Evolutionary conservation across 1,140 invertebrate genomes (phyloP).

Genomic region (Copidosoma floridanum): DNA sequence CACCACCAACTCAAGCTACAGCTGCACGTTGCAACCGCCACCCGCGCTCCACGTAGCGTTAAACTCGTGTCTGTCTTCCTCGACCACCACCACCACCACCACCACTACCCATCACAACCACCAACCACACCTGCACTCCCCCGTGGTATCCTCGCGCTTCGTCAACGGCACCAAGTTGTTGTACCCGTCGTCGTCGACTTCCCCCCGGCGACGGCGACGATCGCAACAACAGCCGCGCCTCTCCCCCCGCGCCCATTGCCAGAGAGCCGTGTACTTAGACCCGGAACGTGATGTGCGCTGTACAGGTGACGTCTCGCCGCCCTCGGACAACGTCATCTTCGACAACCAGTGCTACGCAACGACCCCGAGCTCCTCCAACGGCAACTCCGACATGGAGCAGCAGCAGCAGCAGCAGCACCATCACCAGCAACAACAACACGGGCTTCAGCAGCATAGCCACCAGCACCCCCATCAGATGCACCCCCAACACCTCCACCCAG

Average conservation of each 20-base stretch:
- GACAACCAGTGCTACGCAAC: slow-evolving; percentile 93
- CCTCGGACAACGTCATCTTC: slow-evolving; percentile 88
- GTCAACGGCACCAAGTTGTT: background rate
- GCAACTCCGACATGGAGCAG: slow-evolving; percentile 83
- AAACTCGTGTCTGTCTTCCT: slow-evolving; percentile 25
- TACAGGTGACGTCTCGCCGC: slow-evolving; percentile 76
- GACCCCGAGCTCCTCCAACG: slow-evolving; percentile 86
- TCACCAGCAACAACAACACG: slow-evolving; percentile 44
- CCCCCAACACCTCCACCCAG: slow-evolving; percentile 55
- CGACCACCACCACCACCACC: too few relatives aligned
- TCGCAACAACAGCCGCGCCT: background rate
- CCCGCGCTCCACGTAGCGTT: too few relatives aligned
- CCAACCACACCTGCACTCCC: too few relatives aligned
- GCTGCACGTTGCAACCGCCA: slow-evolving; percentile 27
- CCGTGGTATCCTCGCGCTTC: background rate
- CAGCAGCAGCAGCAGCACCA: slow-evolving; percentile 59
- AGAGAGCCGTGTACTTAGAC: slow-evolving; percentile 66
- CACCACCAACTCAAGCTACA: too few relatives aligned
- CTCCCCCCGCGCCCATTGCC: background rate
- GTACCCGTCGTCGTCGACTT: too few relatives aligned
- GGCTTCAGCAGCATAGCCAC: slow-evolving; percentile 56
- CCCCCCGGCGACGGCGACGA: too few relatives aligned
- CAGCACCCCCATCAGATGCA: slow-evolving; percentile 49
- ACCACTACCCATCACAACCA: too few relatives aligned
- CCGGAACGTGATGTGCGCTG: slow-evolving; percentile 70